Base-by-base conservation (phyloP, 2,888 invertebrate genomes). In the Hirudinaria manillensis region DNA sequence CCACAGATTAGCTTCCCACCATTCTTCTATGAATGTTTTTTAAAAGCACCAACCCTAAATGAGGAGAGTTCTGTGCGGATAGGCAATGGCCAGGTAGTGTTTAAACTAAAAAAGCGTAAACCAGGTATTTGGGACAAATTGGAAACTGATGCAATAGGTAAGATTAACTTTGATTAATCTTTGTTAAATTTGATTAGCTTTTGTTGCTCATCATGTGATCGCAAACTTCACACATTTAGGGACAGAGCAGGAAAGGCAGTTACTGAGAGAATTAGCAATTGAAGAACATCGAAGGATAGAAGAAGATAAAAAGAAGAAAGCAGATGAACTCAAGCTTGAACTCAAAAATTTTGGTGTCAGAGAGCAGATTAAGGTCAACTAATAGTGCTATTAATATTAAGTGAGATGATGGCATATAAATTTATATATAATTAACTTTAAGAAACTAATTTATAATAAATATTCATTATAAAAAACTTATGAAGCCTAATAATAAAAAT, bases 1-100 rank as follows among this genome's bases (percentile, higher is more conserved):
- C 21, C 24, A 16, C 78, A 89, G 89, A 90, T 89, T 0, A 89
- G 90, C 80, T 91, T 88, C 82, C 89, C 89, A 36, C 91, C 91
- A 6, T 91, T 89, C 82, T 87, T 92, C 76, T 90, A 92, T 82
- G 93, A 93, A 87, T 86, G 89, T 61, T 90, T 92, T 82, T 86
- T 92, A n/a, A 85, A 87, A 78, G 85, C 88, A 74, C 84, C 88
- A 13, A 65, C 45, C 10, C 16, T 36, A 24, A 32, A 55, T 32
- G 73, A 56, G 24, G 36, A 73, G 79, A 91, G 91, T 81, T 88
- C 87, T 79, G 91, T 91, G 80, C 88, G 88, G 3, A 84, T 91
- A 45, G 88, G 89, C 65, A 88, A 89, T 70, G 88, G 88, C 38
- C 86, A 89, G 72, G 89, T 91, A 29, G 83, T 89, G 24, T 89